Conservation (phyloP, 2,797 vertebrate genomes). For the Poeciliopsis presidionis region DNA sequence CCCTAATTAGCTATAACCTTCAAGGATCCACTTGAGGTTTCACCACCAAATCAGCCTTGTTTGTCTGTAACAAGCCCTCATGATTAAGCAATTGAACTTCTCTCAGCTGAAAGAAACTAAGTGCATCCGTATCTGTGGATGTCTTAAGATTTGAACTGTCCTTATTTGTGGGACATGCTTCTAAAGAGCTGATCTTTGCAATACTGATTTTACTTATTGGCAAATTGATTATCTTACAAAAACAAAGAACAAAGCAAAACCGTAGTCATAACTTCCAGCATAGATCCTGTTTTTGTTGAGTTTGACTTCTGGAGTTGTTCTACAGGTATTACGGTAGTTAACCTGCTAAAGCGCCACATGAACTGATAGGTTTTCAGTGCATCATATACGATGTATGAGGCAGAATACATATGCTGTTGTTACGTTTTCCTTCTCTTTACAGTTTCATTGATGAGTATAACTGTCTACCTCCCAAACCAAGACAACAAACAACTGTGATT, state of each 20-base stretch:
- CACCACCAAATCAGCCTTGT: conserved; percentile 54
- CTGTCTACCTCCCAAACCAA: background rate
- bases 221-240: background rate
- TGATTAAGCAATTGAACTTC: conserved; percentile 29
- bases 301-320: background rate
- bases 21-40: conserved; percentile 67
- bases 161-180: background rate
- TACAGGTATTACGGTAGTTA: too few species aligned
- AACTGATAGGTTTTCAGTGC: too few species aligned
- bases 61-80: conserved; percentile 50
- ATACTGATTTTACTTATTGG: background rate
- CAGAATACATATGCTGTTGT: too few species aligned
- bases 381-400: too few species aligned
- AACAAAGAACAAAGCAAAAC: background rate
- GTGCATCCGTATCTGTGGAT: conserved; percentile 4
- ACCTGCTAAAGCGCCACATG: too few species aligned
- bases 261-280: background rate
- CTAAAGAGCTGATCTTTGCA: background rate
- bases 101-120: conserved; percentile 23
- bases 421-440: background rate
- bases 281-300: background rate
- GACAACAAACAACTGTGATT: background rate
- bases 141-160: background rate
- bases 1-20: conserved; percentile 82
- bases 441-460: background rate